phyloP scores from a whole-genome alignment of 2,888 invertebrate species.

The Drosophila affinis region DNA sequence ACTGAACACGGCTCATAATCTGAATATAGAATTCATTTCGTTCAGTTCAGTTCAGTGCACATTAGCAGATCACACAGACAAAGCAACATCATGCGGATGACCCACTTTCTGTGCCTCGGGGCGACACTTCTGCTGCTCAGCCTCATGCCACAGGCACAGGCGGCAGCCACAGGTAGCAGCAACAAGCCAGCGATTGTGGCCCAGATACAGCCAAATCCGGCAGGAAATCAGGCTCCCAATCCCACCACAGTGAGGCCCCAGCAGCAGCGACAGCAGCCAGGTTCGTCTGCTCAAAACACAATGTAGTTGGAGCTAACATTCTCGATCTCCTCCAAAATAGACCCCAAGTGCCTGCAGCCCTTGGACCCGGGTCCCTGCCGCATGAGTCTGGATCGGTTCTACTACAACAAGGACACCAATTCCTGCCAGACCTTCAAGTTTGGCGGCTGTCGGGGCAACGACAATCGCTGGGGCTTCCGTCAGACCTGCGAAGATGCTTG shows the following conservation, averaged over 20 bases:
- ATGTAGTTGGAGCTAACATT: neutral
- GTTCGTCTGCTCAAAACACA: neutral
- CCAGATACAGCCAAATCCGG: constrained; percentile 28
- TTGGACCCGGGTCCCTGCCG: constrained; percentile 80
- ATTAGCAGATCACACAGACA: constrained; percentile 44
- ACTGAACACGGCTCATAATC: constrained; percentile 12
- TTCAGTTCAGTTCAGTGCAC: constrained; percentile 52
- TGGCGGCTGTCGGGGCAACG: constrained; percentile 81
- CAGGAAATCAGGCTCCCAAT: constrained; percentile 4
- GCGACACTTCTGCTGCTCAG: constrained; percentile 42
- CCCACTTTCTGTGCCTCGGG: constrained; percentile 55
- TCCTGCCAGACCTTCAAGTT: constrained; percentile 76
- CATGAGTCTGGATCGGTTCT: constrained; percentile 78
- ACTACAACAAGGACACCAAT: constrained; percentile 75
- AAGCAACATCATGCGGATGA: constrained; percentile 40
- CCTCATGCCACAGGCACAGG: constrained; percentile 44
- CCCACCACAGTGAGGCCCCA: constrained; percentile 50
- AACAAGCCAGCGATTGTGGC: constrained; percentile 17
- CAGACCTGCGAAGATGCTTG: constrained; percentile 78
- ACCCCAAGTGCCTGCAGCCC: constrained; percentile 77
- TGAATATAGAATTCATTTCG: constrained; percentile 43
- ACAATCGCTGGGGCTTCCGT: constrained; percentile 77
- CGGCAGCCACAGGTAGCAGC: constrained; percentile 25
- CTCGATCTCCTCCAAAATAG: constrained; percentile 39
- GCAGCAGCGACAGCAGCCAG: constrained; percentile 46